Percentiles rank a stretch among this genome's conserved stretches.
Conservation (phyloP, 2,113 vertebrate genomes). For the Ptychochromis oligacanthus region DNA sequence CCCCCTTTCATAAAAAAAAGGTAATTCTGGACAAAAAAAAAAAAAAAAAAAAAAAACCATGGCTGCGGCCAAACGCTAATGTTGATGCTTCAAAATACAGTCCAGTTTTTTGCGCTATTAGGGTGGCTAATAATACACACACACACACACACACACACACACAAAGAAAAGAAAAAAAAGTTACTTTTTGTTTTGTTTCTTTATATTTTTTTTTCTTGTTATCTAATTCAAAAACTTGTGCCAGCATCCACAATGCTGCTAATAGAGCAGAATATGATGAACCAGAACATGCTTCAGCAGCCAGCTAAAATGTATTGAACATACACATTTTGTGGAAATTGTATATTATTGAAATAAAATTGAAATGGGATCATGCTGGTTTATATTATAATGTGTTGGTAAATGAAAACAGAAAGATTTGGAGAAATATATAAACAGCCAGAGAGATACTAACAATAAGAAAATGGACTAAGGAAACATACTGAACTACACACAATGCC, state of each 20-base stretch:
- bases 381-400: neutral
- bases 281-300: neutral
- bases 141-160: too few relatives aligned
- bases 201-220: neutral
- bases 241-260: neutral
- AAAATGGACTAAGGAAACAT: neutral
- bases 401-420: neutral
- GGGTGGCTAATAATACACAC: too few relatives aligned
- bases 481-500: neutral
- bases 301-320: neutral
- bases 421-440: neutral
- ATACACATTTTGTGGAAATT: neutral
- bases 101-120: too few relatives aligned
- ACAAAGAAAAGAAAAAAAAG: too few relatives aligned
- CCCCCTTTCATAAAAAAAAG: too few relatives aligned
- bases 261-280: neutral
- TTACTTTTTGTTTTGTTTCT: too few relatives aligned
- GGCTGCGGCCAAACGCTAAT: too few relatives aligned
- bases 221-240: neutral
- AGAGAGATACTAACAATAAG: neutral
- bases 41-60: too few relatives aligned
- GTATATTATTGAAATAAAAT: neutral
- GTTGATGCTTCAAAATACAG: too few relatives aligned
- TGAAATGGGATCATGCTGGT: neutral
- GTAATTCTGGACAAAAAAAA: too few relatives aligned